phyloP scores from a whole-genome alignment of 2,888 invertebrate species.

The Andrena trimmerana region DNA sequence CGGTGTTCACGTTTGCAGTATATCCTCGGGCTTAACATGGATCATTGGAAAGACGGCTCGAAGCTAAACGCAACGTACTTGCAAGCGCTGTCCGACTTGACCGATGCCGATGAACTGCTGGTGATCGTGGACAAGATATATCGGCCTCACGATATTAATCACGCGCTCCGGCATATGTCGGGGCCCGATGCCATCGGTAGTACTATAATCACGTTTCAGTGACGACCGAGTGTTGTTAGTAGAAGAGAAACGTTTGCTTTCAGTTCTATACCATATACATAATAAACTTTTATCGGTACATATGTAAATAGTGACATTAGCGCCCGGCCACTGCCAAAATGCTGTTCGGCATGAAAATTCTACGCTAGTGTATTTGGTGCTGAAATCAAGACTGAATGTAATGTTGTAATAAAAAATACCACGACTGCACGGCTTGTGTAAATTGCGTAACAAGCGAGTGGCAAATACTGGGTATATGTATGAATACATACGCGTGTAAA shows the following conservation, averaged over 20 bases:
- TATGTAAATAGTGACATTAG: constrained; percentile 46
- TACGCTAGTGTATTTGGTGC: constrained; percentile 53
- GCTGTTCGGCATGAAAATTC: constrained; percentile 25
- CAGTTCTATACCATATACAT: background rate
- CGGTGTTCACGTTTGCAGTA: constrained; percentile 78
- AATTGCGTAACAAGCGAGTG: background rate
- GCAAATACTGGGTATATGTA: constrained; percentile 12
- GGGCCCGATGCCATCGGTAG: constrained; percentile 85
- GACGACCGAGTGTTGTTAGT: constrained; percentile 56
- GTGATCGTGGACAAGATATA: constrained; percentile 87
- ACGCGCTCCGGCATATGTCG: constrained; percentile 85
- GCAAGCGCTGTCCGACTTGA: constrained; percentile 84
- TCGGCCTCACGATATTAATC: constrained; percentile 85
- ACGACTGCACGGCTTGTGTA: constrained; percentile 22
- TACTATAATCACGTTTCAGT: constrained; percentile 86
- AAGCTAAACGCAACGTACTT: constrained; percentile 80
- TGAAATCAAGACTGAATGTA: constrained; percentile 74
- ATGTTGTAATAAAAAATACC: constrained; percentile 33
- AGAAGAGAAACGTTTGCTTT: constrained; percentile 18
- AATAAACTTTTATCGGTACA: constrained; percentile 24
- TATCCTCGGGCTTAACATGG: constrained; percentile 80
- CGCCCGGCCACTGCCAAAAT: constrained; percentile 47
- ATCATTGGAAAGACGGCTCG: constrained; percentile 81
- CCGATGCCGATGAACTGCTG: constrained; percentile 86
- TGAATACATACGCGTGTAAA: constrained; percentile 5